phyloP scores from a whole-genome alignment of 2,113 vertebrate species.

The Myanophis thanlyinensis region DNA sequence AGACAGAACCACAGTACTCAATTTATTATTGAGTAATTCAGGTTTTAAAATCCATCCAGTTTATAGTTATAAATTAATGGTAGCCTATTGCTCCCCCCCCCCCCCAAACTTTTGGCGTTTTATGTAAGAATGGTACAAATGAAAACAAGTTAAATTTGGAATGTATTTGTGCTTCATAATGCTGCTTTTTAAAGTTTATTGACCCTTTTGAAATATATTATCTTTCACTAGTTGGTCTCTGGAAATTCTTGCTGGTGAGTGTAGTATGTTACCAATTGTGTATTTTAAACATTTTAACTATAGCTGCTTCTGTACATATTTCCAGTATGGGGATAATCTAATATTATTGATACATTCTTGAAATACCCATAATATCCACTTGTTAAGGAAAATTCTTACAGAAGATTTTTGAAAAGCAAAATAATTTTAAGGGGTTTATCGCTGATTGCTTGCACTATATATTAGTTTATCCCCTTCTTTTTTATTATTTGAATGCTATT shows the following conservation, averaged over 20 bases:
- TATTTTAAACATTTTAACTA: conserved; percentile 19
- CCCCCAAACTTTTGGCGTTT: not conserved
- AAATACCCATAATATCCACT: not conserved
- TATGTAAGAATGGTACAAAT: not conserved
- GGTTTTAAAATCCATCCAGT: not conserved
- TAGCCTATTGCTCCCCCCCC: not conserved
- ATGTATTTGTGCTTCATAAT: conserved; percentile 41
- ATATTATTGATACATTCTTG: conserved; percentile 2
- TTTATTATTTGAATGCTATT: conserved; percentile 32
- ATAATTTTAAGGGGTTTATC: not conserved
- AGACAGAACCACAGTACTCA: not conserved
- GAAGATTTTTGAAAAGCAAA: not conserved
- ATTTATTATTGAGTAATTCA: not conserved
- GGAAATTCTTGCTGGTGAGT: conserved; percentile 74
- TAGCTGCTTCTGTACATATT: conserved; percentile 38
- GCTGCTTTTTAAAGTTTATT: conserved; percentile 58
- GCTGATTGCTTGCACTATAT: not conserved
- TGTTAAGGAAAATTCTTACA: not conserved
- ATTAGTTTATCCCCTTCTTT: conserved; percentile 75
- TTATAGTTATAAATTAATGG: not conserved
- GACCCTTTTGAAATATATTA: conserved; percentile 55
- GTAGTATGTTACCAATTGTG: conserved; percentile 56
- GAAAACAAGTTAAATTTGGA: conserved; percentile 26
- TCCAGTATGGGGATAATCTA: conserved; percentile 75
- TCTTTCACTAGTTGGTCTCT: conserved; percentile 53